Conservation (phyloP, 1,140 invertebrate genomes). For the Odontomachus brunneus region DNA sequence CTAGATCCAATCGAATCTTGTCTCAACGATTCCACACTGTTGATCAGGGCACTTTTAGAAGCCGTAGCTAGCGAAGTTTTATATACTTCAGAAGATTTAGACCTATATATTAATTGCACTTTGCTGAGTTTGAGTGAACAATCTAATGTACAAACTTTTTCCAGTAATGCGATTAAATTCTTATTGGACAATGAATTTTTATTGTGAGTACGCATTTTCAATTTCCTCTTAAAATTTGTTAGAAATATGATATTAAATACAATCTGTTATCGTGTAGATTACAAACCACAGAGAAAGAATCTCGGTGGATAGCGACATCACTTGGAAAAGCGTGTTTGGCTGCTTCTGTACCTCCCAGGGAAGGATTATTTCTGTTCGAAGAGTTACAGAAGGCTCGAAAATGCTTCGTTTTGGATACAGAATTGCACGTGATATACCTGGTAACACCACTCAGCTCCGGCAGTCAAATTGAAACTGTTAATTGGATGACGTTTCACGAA, state of each 20-base stretch:
- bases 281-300: constrained; percentile 73
- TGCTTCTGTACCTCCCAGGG: constrained; percentile 96
- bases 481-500: constrained; percentile 95
- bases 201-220: constrained; percentile 65
- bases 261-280: constrained; percentile 63
- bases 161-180: constrained; percentile 86
- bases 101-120: constrained; percentile 93
- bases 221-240: not conserved
- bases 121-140: constrained; percentile 78
- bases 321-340: constrained; percentile 96
- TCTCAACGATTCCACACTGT: constrained; percentile 88
- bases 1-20: constrained; percentile 94
- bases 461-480: constrained; percentile 91
- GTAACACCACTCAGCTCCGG: constrained; percentile 95
- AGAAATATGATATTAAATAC: not conserved
- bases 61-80: constrained; percentile 96
- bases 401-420: constrained; percentile 96
- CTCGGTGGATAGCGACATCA: constrained; percentile 91
- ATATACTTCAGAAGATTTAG: constrained; percentile 89
- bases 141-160: constrained; percentile 79
- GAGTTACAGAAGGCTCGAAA: constrained; percentile 96
- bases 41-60: constrained; percentile 90
- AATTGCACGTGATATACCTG: constrained; percentile 97
- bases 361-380: constrained; percentile 94
- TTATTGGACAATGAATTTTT: constrained; percentile 87